Percentiles rank a stretch among this genome's conserved stretches.
These are phyloP conservation scores for Papilio glaucus DNA, from an alignment of 1,140 invertebrate species.

Conservation along the genomic window DNA sequence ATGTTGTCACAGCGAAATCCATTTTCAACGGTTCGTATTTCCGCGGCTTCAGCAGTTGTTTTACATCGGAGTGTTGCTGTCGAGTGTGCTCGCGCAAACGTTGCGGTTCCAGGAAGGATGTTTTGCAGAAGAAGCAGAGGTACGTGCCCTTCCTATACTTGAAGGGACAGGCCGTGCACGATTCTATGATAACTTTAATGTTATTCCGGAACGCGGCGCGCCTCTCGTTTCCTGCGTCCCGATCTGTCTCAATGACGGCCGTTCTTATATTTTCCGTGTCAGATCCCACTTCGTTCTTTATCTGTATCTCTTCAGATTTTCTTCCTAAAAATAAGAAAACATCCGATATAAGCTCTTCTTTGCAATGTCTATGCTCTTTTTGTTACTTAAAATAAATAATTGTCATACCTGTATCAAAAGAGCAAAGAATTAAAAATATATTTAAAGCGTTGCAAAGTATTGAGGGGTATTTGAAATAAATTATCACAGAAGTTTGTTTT, in stretches of 20 bases:
- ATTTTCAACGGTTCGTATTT: slow-evolving; percentile 78
- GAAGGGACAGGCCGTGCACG: slow-evolving; percentile 71
- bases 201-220: slow-evolving; percentile 70
- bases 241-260: slow-evolving; percentile 35
- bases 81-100: slow-evolving; percentile 68
- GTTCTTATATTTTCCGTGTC: slow-evolving; percentile 48
- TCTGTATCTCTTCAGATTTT: slow-evolving; percentile 57
- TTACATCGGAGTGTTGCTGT: slow-evolving; percentile 53
- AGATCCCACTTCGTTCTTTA: slow-evolving; percentile 56
- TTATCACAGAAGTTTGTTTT: not conserved
- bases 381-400: slow-evolving; percentile 14
- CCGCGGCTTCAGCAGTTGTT: slow-evolving; percentile 54
- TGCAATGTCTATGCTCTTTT: slow-evolving; percentile 29
- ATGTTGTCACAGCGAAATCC: slow-evolving; percentile 63
- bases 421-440: not conserved
- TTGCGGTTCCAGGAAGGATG: slow-evolving; percentile 68
- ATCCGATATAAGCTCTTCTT: slow-evolving; percentile 66
- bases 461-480: not conserved
- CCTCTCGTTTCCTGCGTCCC: slow-evolving; percentile 55
- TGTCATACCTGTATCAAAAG: not conserved
- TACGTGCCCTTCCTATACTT: slow-evolving; percentile 75
- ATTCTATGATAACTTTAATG: slow-evolving; percentile 64
- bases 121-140: slow-evolving; percentile 72
- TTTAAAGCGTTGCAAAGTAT: not conserved
- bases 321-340: slow-evolving; percentile 81